These are phyloP conservation scores for Quadroppia sp. DNA, from an alignment of 2,888 invertebrate genomes.

Conservation along the genomic window DNA sequence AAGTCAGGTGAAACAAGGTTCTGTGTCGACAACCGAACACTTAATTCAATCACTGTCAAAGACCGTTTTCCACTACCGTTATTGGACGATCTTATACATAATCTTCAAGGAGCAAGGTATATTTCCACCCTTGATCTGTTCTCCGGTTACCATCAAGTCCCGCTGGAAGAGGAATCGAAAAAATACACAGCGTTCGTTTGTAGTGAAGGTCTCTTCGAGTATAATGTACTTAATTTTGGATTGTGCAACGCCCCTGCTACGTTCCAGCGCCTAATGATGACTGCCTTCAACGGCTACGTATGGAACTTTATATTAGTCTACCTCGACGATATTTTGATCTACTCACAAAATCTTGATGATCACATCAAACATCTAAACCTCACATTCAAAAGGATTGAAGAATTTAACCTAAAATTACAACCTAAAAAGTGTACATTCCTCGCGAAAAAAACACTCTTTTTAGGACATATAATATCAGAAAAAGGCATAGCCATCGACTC, in stretches of 20 bases:
- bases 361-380: constrained; percentile 41
- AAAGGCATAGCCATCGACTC: too few relatives aligned
- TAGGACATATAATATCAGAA: too few relatives aligned
- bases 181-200: constrained; percentile 40
- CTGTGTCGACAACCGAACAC: constrained; percentile 21
- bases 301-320: constrained; percentile 47
- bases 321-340: constrained; percentile 48
- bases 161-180: background rate
- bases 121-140: constrained; percentile 29
- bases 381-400: background rate
- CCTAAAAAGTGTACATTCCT: background rate
- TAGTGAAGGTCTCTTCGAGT: constrained; percentile 38
- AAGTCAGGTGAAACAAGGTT: background rate
- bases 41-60: constrained; percentile 16
- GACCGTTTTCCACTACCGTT: constrained; percentile 21
- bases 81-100: constrained; percentile 6
- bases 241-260: constrained; percentile 32
- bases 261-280: constrained; percentile 46
- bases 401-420: background rate
- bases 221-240: constrained; percentile 42
- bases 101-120: background rate
- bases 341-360: constrained; percentile 45
- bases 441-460: background rate
- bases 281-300: constrained; percentile 36
- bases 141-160: constrained; percentile 33